These are phyloP conservation scores for Nephrotoma appendiculata DNA, from an alignment of 2,888 invertebrate species.

Conservation along the genomic window DNA sequence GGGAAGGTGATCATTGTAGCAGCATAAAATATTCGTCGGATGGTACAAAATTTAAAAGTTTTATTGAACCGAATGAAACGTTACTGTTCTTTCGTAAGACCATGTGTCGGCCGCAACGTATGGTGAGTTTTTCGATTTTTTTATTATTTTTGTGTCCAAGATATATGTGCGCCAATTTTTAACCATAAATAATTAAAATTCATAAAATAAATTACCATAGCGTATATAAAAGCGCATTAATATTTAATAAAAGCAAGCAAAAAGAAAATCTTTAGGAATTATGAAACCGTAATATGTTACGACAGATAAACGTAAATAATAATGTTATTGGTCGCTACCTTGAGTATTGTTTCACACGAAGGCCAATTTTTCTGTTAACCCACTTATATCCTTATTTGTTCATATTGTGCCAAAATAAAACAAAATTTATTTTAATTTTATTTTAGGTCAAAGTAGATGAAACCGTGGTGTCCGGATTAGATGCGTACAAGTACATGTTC, in stretches of 20 bases:
- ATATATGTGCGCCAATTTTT: neutral
- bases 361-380: neutral
- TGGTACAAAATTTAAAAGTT: slow-evolving; percentile 69
- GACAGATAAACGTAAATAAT: neutral
- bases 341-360: neutral
- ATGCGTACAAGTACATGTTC: slow-evolving; percentile 60
- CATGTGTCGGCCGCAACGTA: slow-evolving; percentile 63
- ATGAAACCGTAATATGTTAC: neutral
- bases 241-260: neutral
- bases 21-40: slow-evolving; percentile 65
- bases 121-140: slow-evolving; percentile 40
- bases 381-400: neutral
- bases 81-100: slow-evolving; percentile 70
- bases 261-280: neutral
- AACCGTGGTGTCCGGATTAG: slow-evolving; percentile 40
- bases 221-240: neutral
- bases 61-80: slow-evolving; percentile 49
- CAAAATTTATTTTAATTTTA: neutral
- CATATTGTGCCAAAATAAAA: neutral
- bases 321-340: neutral
- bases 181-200: neutral
- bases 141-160: neutral
- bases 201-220: neutral
- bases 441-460: slow-evolving; percentile 31
- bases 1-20: slow-evolving; percentile 61